Evolutionary conservation across 2,113 vertebrate species (phyloP), one percentile per base, ranked within the genome.

Genomic region (Scortum barcoo): DNA sequence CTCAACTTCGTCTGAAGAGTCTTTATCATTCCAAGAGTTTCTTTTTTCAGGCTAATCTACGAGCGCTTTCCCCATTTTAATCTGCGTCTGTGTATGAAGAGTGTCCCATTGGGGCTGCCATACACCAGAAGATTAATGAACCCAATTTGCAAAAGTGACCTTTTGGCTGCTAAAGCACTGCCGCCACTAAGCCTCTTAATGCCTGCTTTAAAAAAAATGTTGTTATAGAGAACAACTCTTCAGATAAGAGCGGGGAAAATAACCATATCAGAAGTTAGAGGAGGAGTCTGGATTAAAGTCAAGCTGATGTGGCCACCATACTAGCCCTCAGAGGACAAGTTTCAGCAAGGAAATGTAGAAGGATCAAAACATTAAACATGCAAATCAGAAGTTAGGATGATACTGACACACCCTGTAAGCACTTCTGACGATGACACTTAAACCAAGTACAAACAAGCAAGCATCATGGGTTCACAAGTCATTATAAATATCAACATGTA

Each of bases 121-220:
- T 94, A 94, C 91, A 92, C 91, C 86, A 81, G 86, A 93, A 95
- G 95, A 96, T 95, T 94, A 95, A 95, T 95, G 93, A 96, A 95
- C 94, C 94, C 93, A 96, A 96, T 96, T 96, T 96, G 94, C 90
- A 92, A 85, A 91, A 95, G 93, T 95, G 95, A 96, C 95, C 95
- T 95, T 95, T 95, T 93, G 91, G 89, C 92, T 93, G 90, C 91
- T 86, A 86, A 93, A 94, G 89, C 87, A 89, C 90, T 85, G 90
- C 74, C 13, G 62, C 80, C 42, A 74, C 86, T 95, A 95, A 96
- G 95, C 95, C 88, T 93, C 94, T 96, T 95, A 94, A 95, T 93
- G 91, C 86, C 77, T 69, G 87, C 90, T 81, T 93, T 91, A 84
- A 84, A 91, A 90, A 87, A 91, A 90, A 88, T 79, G 77, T 88